Evolutionary conservation across 2,888 invertebrate genomes (phyloP).

Genomic region (Scaptomyza parva): DNA sequence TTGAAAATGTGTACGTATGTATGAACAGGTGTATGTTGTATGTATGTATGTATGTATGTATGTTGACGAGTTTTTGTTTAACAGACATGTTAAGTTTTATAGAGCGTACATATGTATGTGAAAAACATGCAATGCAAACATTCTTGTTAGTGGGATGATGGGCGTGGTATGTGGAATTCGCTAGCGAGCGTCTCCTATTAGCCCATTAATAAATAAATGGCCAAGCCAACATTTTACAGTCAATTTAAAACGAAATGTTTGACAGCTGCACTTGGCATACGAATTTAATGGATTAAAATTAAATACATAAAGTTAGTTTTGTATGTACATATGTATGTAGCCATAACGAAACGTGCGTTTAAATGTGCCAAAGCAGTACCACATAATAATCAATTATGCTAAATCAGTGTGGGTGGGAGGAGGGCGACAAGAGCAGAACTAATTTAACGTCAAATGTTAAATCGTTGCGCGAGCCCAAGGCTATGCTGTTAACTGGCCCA

Average conservation of each 20-base stretch:
- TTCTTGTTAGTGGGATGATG: slow-evolving; percentile 2
- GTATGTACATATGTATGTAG: slow-evolving; percentile 4
- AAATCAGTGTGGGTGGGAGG: slow-evolving; percentile 8
- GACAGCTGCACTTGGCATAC: slow-evolving; percentile 9
- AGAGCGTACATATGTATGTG: slow-evolving; percentile 9
- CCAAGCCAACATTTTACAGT: slow-evolving; percentile 37
- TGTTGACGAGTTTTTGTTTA: slow-evolving; percentile 20
- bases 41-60: not conserved
- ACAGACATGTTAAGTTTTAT: slow-evolving; percentile 26
- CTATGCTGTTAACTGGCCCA: slow-evolving; percentile 30
- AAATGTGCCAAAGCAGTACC: slow-evolving; percentile 27
- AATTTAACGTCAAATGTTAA: slow-evolving; percentile 38
- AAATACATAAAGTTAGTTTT: slow-evolving; percentile 2
- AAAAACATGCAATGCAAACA: not conserved
- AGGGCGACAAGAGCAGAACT: not conserved
- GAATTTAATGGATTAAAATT: slow-evolving; percentile 32
- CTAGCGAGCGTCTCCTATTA: slow-evolving; percentile 16
- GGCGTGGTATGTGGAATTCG: slow-evolving; percentile 35
- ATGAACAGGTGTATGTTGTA: not conserved
- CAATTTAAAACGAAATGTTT: slow-evolving; percentile 31
- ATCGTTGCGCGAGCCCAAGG: slow-evolving; percentile 21
- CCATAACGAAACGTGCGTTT: slow-evolving; percentile 37
- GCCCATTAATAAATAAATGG: slow-evolving; percentile 52
- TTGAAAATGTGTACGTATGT: slow-evolving; percentile 3
- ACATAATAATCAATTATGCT: slow-evolving; percentile 48